These are phyloP conservation scores for Tragelaphus imberbis DNA, from an alignment of 2,113 vertebrate genomes.

Conservation along the genomic window DNA sequence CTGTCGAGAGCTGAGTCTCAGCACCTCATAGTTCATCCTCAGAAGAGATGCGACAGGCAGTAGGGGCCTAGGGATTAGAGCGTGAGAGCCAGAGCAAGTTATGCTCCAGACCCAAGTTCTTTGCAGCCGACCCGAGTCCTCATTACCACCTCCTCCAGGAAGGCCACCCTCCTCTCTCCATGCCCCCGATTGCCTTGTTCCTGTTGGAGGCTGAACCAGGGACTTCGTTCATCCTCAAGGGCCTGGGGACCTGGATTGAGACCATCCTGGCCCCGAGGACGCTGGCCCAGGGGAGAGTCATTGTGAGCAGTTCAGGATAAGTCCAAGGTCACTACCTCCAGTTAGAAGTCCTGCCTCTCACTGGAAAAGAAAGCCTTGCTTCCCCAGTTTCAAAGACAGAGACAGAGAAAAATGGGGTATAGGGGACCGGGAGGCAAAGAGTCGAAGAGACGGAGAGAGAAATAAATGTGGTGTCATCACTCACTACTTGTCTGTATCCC, in stretches of 20 bases:
- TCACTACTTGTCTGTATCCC: background rate
- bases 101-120: background rate
- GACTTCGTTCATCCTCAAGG: background rate
- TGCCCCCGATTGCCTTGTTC: fast-evolving
- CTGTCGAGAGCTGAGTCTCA: background rate
- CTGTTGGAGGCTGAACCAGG: background rate
- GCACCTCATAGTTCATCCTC: background rate
- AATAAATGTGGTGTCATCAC: background rate
- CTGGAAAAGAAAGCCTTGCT: background rate
- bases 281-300: background rate
- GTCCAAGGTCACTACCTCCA: background rate
- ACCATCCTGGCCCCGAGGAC: background rate
- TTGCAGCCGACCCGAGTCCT: background rate
- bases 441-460: background rate
- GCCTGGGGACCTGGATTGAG: background rate
- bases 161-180: background rate
- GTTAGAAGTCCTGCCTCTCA: background rate
- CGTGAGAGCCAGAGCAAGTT: background rate
- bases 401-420: background rate
- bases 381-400: background rate
- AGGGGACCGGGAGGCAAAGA: background rate
- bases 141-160: background rate
- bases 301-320: background rate
- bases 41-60: background rate
- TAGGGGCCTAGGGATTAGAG: background rate